Percentiles rank a stretch among this genome's conserved stretches.
These are phyloP conservation scores for Lagopus leucura DNA, from an alignment of 2,113 vertebrate species.

Conservation along the genomic window DNA sequence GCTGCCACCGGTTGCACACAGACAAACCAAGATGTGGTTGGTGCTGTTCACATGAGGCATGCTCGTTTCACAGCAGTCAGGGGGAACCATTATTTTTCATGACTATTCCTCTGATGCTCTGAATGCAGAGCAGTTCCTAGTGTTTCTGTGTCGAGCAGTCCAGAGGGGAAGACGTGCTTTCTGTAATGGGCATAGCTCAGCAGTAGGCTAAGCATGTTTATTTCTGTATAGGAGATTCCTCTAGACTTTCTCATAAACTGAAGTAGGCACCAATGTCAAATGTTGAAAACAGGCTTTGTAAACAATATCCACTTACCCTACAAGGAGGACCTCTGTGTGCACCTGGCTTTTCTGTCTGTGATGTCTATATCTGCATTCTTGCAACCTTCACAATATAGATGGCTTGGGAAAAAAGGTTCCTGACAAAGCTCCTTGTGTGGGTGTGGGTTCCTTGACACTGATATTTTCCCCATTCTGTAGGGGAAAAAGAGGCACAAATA, in stretches of 20 bases:
- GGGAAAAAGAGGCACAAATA: not conserved
- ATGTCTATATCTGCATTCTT: accelerated
- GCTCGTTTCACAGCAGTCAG: not conserved
- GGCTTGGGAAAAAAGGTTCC: not conserved
- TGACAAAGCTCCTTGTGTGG: not conserved
- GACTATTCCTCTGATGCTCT: not conserved
- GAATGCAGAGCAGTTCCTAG: not conserved
- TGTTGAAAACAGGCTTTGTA: not conserved
- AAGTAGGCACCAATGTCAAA: not conserved
- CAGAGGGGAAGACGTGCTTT: not conserved
- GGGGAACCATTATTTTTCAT: not conserved
- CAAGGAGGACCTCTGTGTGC: not conserved
- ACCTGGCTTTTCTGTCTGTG: not conserved
- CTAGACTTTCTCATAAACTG: not conserved
- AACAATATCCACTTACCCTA: not conserved
- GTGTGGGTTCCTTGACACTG: not conserved
- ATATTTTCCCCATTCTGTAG: not conserved
- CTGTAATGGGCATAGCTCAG: not conserved
- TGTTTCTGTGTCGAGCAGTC: not conserved
- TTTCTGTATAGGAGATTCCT: not conserved
- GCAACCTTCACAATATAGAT: not conserved
- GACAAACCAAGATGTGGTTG: not conserved
- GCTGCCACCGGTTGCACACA: not conserved
- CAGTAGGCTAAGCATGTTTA: not conserved
- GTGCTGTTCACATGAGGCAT: not conserved